phyloP scores from a whole-genome alignment of 2,113 vertebrate species.

The Carettochelys insculpta region DNA sequence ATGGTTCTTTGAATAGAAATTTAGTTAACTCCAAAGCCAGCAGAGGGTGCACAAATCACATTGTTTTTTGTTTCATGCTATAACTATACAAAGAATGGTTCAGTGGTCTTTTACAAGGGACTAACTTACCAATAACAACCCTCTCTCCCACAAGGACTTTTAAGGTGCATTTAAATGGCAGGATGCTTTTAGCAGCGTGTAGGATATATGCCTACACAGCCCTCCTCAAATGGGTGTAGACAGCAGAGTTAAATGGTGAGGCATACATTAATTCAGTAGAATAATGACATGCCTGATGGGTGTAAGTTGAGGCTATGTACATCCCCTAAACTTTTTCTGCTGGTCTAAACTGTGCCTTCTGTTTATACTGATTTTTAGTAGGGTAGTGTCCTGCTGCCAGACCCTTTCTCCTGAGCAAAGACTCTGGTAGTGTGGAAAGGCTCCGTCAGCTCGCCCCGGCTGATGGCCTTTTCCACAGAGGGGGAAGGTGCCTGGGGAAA shows the following conservation, averaged over 20 bases:
- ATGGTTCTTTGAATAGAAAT: accelerated
- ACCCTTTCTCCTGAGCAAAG: not conserved
- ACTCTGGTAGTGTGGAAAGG: not conserved
- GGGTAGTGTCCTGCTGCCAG: not conserved
- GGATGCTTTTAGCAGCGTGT: not conserved
- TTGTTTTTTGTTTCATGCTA: accelerated
- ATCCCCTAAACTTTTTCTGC: not conserved
- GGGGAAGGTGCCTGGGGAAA: too few relatives aligned
- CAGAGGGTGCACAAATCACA: constrained; percentile 38
- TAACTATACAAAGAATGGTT: accelerated
- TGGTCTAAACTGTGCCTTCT: not conserved
- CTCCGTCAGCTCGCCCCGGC: not conserved
- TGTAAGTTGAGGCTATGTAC: not conserved
- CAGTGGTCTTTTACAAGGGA: not conserved
- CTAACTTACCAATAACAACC: accelerated
- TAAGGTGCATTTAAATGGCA: not conserved
- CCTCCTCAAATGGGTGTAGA: not conserved
- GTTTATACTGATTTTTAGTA: not conserved
- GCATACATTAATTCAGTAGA: not conserved
- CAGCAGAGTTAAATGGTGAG: not conserved
- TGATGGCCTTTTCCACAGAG: not conserved
- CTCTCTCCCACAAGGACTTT: not conserved
- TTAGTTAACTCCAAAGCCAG: not conserved
- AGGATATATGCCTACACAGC: not conserved
- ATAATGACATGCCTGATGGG: not conserved